Evolutionary conservation across 2,797 vertebrate genomes (phyloP).

Genomic region (Sebastes hubbsi): DNA sequence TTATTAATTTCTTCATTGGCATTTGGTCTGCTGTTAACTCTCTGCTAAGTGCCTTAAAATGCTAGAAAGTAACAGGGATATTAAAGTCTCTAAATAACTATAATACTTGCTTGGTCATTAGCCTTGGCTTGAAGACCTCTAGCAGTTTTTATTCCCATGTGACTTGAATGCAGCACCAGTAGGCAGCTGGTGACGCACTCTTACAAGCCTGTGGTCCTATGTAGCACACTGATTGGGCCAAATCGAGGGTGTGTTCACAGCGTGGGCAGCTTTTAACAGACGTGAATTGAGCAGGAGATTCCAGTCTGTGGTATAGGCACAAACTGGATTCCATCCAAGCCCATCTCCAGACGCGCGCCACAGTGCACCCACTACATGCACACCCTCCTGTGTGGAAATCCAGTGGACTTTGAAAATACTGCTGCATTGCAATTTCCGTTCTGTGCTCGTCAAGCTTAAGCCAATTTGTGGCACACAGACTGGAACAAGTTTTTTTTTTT

Average conservation of each 20-base stretch:
- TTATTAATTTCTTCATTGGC: not conserved
- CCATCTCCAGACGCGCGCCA: slow-evolving; percentile 62
- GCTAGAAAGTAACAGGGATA: not conserved
- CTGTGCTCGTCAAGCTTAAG: slow-evolving; percentile 32
- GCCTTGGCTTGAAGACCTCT: slow-evolving; percentile 6
- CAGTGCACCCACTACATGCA: slow-evolving; percentile 10
- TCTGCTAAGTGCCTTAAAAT: not conserved
- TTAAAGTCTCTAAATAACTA: not conserved
- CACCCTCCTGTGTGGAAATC: slow-evolving; percentile 46
- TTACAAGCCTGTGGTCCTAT: slow-evolving; percentile 73
- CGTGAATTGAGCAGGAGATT: slow-evolving; percentile 79
- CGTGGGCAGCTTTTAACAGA: slow-evolving; percentile 79
- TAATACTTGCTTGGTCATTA: not conserved
- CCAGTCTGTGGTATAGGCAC: slow-evolving; percentile 70
- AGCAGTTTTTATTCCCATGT: slow-evolving; percentile 37
- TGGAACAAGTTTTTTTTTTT: slow-evolving; percentile 31
- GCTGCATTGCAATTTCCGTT: slow-evolving; percentile 62
- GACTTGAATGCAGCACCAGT: slow-evolving; percentile 61
- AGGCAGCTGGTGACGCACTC: slow-evolving; percentile 70
- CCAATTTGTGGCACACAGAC: slow-evolving; percentile 48
- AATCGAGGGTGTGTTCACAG: slow-evolving; percentile 82
- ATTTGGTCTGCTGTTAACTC: not conserved
- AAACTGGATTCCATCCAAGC: slow-evolving; percentile 56
- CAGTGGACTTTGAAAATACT: slow-evolving; percentile 49
- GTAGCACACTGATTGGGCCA: slow-evolving; percentile 77